phyloP scores from a whole-genome alignment of 37 sponge, comb jelly and placozoan genomes.

The Diacarnus erythraeanus region DNA sequence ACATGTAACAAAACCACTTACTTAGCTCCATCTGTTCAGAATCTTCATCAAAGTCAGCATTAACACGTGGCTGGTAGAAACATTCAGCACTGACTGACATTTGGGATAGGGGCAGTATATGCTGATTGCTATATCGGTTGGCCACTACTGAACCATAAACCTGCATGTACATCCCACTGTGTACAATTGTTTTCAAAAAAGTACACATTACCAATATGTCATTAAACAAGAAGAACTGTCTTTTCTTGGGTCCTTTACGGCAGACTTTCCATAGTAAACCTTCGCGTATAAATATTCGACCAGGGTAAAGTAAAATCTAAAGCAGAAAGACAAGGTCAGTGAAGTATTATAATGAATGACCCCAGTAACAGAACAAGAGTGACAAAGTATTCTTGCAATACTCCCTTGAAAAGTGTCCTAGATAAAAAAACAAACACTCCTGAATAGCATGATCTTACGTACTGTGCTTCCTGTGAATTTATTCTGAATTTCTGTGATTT shows the following conservation, averaged over 20 bases:
- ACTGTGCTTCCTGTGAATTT: constrained; percentile 81
- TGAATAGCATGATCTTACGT: not conserved
- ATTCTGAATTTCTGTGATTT: constrained; percentile 79
- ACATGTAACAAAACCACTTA: not conserved
- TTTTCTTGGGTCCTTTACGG: constrained; percentile 76
- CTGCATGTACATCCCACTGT: constrained; percentile 10
- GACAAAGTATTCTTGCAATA: not conserved
- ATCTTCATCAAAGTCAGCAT: constrained; percentile 22
- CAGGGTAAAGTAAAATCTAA: constrained; percentile 70
- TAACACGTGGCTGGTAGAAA: constrained; percentile 32
- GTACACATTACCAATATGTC: constrained; percentile 76
- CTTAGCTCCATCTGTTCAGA: constrained; percentile 41
- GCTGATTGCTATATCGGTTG: constrained; percentile 67
- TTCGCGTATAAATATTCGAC: constrained; percentile 77
- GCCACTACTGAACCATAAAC: constrained; percentile 71
- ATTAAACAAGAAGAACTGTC: constrained; percentile 86
- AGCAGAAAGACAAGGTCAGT: not conserved
- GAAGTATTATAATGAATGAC: not conserved
- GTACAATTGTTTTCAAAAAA: not conserved
- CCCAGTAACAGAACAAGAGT: too few relatives aligned
- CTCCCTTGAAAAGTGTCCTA: not conserved
- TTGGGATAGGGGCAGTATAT: constrained; percentile 56
- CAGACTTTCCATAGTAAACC: constrained; percentile 76
- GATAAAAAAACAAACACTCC: not conserved
- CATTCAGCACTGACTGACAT: constrained; percentile 65